phyloP scores from a whole-genome alignment of 2,113 vertebrate species.

The Trochalopteron elliotii region DNA sequence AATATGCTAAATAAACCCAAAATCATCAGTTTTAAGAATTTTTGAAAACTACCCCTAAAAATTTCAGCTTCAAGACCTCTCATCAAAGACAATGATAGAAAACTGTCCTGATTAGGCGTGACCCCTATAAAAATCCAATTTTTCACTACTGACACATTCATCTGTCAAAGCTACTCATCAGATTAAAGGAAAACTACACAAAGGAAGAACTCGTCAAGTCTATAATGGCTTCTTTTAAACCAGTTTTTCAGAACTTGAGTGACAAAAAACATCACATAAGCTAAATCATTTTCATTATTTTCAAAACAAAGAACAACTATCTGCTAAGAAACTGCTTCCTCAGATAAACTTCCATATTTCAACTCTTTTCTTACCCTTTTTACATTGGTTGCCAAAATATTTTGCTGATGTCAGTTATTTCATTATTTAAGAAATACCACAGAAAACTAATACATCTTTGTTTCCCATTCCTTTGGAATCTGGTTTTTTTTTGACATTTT shows the following conservation, averaged over 20 bases:
- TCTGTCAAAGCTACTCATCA: not conserved
- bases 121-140: not conserved
- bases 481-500: not conserved
- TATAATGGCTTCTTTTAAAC: conserved; percentile 7
- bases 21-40: not conserved
- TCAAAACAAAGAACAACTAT: conserved; percentile 59
- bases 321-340: conserved; percentile 13
- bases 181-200: not conserved
- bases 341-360: conserved; percentile 17
- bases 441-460: not conserved
- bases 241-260: conserved; percentile 26
- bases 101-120: not conserved
- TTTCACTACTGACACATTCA: not conserved
- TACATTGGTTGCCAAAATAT: not conserved
- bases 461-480: not conserved
- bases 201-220: not conserved
- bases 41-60: not conserved
- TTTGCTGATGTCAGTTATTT: conserved; percentile 19
- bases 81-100: not conserved
- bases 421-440: not conserved
- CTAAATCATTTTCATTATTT: not conserved
- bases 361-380: not conserved
- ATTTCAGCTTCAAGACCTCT: not conserved
- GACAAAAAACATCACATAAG: not conserved
- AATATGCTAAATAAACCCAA: not conserved